phyloP scores from a whole-genome alignment of 2,888 invertebrate genomes.

The Habrosyne pyritoides region DNA sequence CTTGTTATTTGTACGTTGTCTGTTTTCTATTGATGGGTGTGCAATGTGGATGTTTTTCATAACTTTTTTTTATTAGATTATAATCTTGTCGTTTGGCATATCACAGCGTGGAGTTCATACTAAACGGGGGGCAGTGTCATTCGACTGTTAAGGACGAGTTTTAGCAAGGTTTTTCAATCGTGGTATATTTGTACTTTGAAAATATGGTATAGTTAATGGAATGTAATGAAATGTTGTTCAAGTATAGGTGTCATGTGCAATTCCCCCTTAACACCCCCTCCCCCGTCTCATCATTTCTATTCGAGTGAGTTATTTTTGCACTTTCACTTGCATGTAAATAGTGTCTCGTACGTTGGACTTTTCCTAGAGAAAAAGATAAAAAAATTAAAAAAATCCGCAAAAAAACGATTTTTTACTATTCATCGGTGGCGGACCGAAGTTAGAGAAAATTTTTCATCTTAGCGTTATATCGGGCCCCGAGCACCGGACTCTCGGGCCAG shows the following conservation, averaged over 20 bases:
- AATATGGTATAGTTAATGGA: conserved; percentile 17
- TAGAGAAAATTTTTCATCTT: conserved; percentile 60
- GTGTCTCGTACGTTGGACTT: conserved; percentile 37
- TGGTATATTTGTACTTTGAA: conserved; percentile 32
- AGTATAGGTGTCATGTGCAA: conserved; percentile 45
- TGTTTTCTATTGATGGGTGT: conserved; percentile 47
- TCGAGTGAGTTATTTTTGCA: conserved; percentile 67
- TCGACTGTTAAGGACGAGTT: conserved; percentile 18
- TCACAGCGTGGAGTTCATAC: conserved; percentile 65
- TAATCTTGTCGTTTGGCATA: conserved; percentile 74
- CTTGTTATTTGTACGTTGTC: conserved; percentile 56
- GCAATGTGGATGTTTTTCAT: conserved; percentile 29
- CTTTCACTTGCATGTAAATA: conserved; percentile 73
- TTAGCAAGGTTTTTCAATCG: conserved; percentile 26
- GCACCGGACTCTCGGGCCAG: conserved; percentile 33
- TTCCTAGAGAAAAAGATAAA: conserved; percentile 57
- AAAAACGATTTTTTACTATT: conserved; percentile 67
- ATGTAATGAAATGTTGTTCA: conserved; percentile 53
- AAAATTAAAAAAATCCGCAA: conserved; percentile 62
- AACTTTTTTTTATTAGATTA: conserved; percentile 53
- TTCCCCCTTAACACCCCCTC: conserved; percentile 57
- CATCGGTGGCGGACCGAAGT: conserved; percentile 64
- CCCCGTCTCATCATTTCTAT: conserved; percentile 24
- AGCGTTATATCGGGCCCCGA: conserved; percentile 39
- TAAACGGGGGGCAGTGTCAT: conserved; percentile 55